A percentile compares a stretch with the other conserved stretches of the same genome.
phyloP scores from a whole-genome alignment of 2,113 vertebrate genomes.

The Plecotus auritus region DNA sequence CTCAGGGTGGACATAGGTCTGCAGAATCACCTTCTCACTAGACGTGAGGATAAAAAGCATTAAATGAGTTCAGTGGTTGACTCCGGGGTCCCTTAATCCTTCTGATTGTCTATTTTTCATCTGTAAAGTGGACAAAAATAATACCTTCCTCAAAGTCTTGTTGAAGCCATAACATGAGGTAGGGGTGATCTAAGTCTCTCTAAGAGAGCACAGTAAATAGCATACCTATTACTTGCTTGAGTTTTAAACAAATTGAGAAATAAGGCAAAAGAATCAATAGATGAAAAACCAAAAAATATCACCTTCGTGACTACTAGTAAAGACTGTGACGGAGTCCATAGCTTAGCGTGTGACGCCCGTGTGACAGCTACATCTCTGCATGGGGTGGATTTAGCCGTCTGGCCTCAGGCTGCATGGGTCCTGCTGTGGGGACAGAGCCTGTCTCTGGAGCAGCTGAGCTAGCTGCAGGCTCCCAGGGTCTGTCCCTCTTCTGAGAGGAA shows the following conservation, averaged over 20 bases:
- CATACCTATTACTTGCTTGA: not conserved
- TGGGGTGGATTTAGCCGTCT: not conserved
- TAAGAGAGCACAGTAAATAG: not conserved
- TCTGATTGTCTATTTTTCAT: not conserved
- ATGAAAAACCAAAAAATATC: not conserved
- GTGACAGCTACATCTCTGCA: not conserved
- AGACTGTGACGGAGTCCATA: not conserved
- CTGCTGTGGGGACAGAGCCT: not conserved
- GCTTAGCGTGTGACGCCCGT: not conserved
- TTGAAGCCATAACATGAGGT: not conserved
- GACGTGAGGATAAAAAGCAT: not conserved
- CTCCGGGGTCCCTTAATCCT: not conserved
- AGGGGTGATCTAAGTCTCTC: not conserved
- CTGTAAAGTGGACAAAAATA: not conserved
- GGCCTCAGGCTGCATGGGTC: not conserved
- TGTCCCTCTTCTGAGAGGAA: not conserved
- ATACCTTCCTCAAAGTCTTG: not conserved
- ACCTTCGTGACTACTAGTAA: not conserved
- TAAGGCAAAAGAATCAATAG: not conserved
- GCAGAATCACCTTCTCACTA: not conserved
- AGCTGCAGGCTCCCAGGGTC: not conserved
- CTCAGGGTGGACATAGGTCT: not conserved
- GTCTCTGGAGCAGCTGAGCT: not conserved
- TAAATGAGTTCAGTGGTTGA: not conserved
- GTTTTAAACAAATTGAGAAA: not conserved